A percentile compares a stretch with the other conserved stretches of the same genome.
These are phyloP conservation scores for Spodoptera exigua DNA, from an alignment of 2,888 invertebrate genomes.

Conservation along the genomic window DNA sequence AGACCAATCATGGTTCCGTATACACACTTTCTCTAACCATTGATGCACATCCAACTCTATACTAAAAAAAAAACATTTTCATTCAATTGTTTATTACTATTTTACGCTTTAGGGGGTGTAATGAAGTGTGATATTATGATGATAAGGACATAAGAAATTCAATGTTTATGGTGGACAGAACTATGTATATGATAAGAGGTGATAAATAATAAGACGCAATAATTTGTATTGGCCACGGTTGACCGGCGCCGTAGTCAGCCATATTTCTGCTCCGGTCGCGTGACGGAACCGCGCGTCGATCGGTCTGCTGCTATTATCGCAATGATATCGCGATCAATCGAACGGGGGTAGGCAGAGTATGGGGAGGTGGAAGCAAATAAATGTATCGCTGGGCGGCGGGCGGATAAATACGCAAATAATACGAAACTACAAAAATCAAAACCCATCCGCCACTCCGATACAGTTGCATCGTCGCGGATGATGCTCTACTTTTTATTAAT, in stretches of 20 bases:
- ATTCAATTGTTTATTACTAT: too few relatives aligned
- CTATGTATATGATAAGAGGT: neutral
- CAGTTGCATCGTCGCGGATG: constrained; percentile 59
- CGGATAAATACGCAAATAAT: constrained; percentile 89
- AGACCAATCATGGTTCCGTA: too few relatives aligned
- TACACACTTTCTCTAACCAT: too few relatives aligned
- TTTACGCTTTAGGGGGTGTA: neutral
- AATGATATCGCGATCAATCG: constrained; percentile 90
- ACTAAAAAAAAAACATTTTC: too few relatives aligned
- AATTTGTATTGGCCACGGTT: constrained; percentile 64
- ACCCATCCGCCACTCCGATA: constrained; percentile 87
- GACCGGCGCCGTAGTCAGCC: constrained; percentile 65
- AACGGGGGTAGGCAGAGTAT: constrained; percentile 71
- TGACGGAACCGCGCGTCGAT: constrained; percentile 81
- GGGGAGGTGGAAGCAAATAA: constrained; percentile 79
- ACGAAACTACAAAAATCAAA: constrained; percentile 90
- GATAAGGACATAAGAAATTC: neutral
- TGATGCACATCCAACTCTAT: too few relatives aligned
- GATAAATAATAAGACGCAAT: constrained; percentile 14
- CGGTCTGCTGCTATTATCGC: constrained; percentile 85
- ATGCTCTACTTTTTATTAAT: constrained; percentile 70
- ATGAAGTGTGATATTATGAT: constrained; percentile 4
- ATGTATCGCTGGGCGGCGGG: constrained; percentile 88
- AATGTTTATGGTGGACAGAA: neutral
- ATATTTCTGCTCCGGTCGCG: constrained; percentile 77